phyloP scores from a whole-genome alignment of 2,113 vertebrate genomes.

The Ursus arctos region DNA sequence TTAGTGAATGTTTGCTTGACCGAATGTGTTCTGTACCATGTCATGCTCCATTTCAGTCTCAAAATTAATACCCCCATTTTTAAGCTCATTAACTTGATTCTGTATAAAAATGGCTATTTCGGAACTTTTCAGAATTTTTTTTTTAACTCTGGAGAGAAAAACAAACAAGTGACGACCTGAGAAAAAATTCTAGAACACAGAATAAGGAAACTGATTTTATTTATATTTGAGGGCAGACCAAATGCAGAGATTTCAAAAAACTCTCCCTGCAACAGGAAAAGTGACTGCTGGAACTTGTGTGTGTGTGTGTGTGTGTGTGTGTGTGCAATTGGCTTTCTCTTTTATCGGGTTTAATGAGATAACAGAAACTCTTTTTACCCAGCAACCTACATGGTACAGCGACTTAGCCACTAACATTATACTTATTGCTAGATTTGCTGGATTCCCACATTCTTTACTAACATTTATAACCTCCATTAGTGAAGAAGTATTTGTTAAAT shows the following conservation, averaged over 20 bases:
- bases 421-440: neutral
- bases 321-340: neutral
- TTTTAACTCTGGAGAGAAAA: conserved; percentile 28
- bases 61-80: conserved; percentile 37
- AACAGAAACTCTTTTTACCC: neutral
- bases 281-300: neutral
- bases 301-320: no score
- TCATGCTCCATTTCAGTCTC: conserved; percentile 32
- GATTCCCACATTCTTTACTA: neutral
- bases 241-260: conserved; percentile 74
- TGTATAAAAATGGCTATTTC: neutral
- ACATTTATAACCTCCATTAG: neutral
- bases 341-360: neutral
- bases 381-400: neutral
- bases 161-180: conserved; percentile 66
- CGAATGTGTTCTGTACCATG: neutral
- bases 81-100: neutral
- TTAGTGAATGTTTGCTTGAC: conserved; percentile 8
- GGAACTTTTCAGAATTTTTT: neutral
- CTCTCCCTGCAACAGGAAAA: conserved; percentile 59
- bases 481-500: conserved; percentile 4
- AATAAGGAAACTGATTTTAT: conserved; percentile 70
- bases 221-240: neutral
- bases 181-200: conserved; percentile 76
- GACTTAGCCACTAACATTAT: neutral